Conservation (phyloP, 2,797 vertebrate genomes). For the Sebastes taczanowskii region DNA sequence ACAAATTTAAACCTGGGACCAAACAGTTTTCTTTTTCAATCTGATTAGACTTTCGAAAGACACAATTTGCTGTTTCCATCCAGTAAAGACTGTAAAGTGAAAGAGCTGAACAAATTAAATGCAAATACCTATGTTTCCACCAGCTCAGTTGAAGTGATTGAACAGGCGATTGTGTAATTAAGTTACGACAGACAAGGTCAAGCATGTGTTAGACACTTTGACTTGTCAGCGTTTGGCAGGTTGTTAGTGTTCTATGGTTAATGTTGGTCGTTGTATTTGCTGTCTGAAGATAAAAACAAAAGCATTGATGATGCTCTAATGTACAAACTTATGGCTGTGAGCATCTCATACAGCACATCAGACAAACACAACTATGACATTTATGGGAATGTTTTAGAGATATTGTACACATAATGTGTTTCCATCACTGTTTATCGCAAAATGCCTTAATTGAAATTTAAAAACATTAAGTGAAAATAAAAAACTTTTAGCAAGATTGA, state of each 20-base stretch:
- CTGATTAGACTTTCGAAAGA: neutral
- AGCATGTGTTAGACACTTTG: neutral
- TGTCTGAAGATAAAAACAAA: slow-evolving; percentile 25
- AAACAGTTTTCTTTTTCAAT: slow-evolving; percentile 1
- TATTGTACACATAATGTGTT: slow-evolving; percentile 3
- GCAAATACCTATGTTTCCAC: neutral
- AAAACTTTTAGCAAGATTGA: neutral
- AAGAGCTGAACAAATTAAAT: neutral
- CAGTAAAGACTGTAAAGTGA: neutral
- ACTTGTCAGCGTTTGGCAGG: neutral
- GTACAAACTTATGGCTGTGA: slow-evolving; percentile 1
- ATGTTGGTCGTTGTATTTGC: slow-evolving; percentile 5
- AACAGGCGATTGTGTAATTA: neutral
- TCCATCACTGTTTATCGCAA: neutral
- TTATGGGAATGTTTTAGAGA: slow-evolving; percentile 45
- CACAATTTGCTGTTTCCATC: neutral
- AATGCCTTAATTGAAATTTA: neutral
- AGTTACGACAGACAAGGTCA: neutral
- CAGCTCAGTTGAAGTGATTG: neutral
- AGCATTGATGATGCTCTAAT: neutral
- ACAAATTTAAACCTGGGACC: slow-evolving; percentile 1
- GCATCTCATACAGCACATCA: neutral
- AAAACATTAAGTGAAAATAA: neutral
- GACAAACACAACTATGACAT: slow-evolving; percentile 8
- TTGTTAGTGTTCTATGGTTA: slow-evolving; percentile 9